Evolutionary conservation across 1,140 invertebrate species (phyloP), one percentile per base, ranked within the genome.

Genomic region (Portunus trituberculatus): DNA sequence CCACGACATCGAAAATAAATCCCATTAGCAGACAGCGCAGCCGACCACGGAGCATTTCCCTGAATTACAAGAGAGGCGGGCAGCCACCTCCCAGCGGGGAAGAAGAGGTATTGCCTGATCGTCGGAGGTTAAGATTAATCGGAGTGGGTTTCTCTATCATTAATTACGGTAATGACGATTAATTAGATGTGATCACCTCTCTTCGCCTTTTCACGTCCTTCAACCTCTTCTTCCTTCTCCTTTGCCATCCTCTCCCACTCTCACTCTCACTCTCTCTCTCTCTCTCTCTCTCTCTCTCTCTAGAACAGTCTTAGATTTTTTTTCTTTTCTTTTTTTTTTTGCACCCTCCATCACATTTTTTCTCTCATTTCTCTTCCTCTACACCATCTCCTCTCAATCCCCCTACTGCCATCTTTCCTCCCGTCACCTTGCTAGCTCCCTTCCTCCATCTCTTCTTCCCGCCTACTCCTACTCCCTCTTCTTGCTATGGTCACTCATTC

Each of bases 161-260:
- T 48, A 48, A 89, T 89, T 89, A 89, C 87, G 25, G 87, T 89
- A 89, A 89, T 89, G 87, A 89, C 87, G 87, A 89, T 89, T 89
- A 89, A 89, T 45, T 89, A 89, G 87, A 12, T 45, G 32, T 16
- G n/a, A 46, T 39, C 32, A 28, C 39, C 87, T 89, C 87, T 46
- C 87, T 12, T 45, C 46, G 87, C 67, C 67, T 76, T 76, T 20
- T 76, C 67, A 76, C 67, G 67, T n/a, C 67, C 67, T 20, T 76
- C 67, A 76, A 2, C 67, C 25, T n/a, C 67, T n/a, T 12, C 67
- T 3, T 20, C 20, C 20, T 20, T 8, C 25, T n/a, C 25, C 25
- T 7, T 8, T 8, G 1, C 67, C 25, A 0, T n/a, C n/a, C 67
- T 76, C 67, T 76, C 67, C n/a, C 67, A n/a, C 67, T 76, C 67